Conservation (phyloP, 2,797 vertebrate species). For the Dendrocincla fuliginosa region DNA sequence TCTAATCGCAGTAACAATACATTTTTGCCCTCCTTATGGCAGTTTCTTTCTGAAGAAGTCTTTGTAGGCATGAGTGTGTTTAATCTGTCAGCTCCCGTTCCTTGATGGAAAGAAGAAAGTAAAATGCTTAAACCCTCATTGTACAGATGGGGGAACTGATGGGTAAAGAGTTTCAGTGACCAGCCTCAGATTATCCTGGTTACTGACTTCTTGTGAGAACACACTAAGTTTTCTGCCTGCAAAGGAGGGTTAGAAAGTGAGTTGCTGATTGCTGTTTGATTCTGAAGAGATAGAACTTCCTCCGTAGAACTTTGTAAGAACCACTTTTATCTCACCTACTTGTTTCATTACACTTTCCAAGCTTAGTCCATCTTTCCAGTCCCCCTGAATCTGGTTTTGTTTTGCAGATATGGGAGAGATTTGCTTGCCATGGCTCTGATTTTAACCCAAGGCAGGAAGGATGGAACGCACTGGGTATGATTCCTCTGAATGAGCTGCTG, state of each 20-base stretch:
- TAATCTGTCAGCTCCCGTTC: not conserved
- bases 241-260: not conserved
- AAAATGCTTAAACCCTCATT: not conserved
- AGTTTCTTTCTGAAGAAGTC: not conserved
- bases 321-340: not conserved
- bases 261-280: not conserved
- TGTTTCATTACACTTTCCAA: not conserved
- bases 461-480: not conserved
- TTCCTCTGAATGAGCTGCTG: not conserved
- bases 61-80: not conserved
- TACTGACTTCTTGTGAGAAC: not conserved
- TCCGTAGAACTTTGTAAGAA: not conserved
- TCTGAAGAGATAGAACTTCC: not conserved
- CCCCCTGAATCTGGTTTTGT: not conserved
- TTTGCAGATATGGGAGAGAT: not conserved
- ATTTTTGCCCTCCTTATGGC: not conserved
- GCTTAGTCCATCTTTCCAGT: not conserved
- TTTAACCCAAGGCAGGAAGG: not conserved
- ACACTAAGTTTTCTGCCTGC: not conserved
- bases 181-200: not conserved
- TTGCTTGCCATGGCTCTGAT: fast-evolving
- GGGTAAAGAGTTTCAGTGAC: not conserved
- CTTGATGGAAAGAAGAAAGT: not conserved
- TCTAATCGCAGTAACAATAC: not conserved
- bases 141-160: not conserved